These are phyloP conservation scores for Cephus runcator DNA, from an alignment of 2,888 invertebrate species.

Conservation along the genomic window DNA sequence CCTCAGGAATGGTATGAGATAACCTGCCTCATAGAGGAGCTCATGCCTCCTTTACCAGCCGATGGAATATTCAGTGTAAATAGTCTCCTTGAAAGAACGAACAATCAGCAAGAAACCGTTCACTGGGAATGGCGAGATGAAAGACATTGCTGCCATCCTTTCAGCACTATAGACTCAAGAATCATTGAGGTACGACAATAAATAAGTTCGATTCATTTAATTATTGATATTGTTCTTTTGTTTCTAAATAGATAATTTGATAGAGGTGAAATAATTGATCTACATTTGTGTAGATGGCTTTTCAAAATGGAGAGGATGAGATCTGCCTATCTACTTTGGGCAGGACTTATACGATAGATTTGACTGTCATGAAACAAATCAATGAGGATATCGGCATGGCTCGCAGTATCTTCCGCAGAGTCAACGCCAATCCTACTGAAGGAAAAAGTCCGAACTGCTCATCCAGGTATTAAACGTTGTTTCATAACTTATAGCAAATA, in stretches of 20 bases:
- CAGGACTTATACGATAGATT: slow-evolving; percentile 95
- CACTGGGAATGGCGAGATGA: slow-evolving; percentile 99
- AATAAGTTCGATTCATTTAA: background rate
- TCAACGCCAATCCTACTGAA: slow-evolving; percentile 72
- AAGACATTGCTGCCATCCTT: slow-evolving; percentile 89
- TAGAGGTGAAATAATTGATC: slow-evolving; percentile 4
- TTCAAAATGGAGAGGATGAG: slow-evolving; percentile 94
- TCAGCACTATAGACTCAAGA: slow-evolving; percentile 91
- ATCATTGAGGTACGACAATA: slow-evolving; percentile 81
- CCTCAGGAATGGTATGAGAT: slow-evolving; percentile 98
- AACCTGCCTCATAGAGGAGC: slow-evolving; percentile 94
- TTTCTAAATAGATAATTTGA: background rate
- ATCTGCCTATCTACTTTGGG: slow-evolving; percentile 92
- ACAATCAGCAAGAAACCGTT: slow-evolving; percentile 77
- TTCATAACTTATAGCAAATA: background rate
- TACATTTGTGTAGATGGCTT: slow-evolving; percentile 74
- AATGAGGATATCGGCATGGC: slow-evolving; percentile 98
- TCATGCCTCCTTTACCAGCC: slow-evolving; percentile 95
- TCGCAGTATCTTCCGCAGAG: slow-evolving; percentile 87
- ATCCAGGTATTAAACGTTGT: slow-evolving; percentile 44
- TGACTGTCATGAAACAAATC: slow-evolving; percentile 97
- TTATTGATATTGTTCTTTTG: background rate
- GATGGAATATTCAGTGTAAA: slow-evolving; percentile 97
- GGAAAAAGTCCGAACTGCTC: slow-evolving; percentile 61
- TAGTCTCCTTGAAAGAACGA: slow-evolving; percentile 82